These are phyloP conservation scores for Apodemia zela DNA, from an alignment of 2,888 invertebrate species.

Conservation along the genomic window DNA sequence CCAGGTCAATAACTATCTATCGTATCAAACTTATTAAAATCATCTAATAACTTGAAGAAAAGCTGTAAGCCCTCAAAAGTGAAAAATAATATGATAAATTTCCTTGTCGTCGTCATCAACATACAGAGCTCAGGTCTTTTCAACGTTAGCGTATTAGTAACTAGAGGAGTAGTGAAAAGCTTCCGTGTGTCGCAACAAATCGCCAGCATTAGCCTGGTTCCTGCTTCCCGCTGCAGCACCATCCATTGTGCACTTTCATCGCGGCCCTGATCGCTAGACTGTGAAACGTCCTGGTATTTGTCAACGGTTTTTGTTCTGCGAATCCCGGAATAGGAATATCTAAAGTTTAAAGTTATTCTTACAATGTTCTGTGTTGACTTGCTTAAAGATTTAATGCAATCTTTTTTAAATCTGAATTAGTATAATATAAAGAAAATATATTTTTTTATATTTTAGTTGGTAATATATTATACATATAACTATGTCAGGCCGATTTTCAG, in stretches of 20 bases:
- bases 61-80: too few relatives aligned
- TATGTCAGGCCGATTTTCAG: too few relatives aligned
- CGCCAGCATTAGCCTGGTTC: conserved; percentile 9
- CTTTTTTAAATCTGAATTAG: neutral
- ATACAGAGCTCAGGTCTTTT: neutral
- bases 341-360: conserved; percentile 16
- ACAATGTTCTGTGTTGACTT: neutral
- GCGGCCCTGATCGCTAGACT: conserved; percentile 16
- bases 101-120: neutral
- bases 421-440: too few relatives aligned
- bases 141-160: conserved; percentile 1
- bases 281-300: conserved; percentile 34
- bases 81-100: neutral
- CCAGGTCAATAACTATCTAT: too few relatives aligned
- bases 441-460: too few relatives aligned
- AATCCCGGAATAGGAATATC: conserved; percentile 24
- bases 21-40: too few relatives aligned
- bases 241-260: conserved; percentile 5
- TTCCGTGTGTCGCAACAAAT: conserved; percentile 7
- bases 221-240: neutral
- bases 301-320: conserved; percentile 33
- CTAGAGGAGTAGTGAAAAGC: neutral
- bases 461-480: too few relatives aligned
- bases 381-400: neutral
- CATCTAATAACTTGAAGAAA: too few relatives aligned